These are phyloP conservation scores for Episyrphus balteatus DNA, from an alignment of 1,140 invertebrate genomes.

Conservation along the genomic window DNA sequence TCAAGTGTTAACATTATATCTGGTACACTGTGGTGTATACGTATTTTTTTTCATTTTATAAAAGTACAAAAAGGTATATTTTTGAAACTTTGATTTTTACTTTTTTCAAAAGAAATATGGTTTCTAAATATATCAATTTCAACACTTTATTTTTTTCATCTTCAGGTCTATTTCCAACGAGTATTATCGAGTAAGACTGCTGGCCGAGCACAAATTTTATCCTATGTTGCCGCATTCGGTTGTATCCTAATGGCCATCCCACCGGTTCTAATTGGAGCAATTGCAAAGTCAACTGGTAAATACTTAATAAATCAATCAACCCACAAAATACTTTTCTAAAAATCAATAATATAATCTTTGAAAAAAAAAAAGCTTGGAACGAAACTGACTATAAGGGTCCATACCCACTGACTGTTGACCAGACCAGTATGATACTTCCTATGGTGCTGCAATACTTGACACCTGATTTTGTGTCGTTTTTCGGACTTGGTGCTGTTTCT, in stretches of 20 bases:
- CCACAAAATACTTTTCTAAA: neutral
- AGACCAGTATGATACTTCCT: constrained; percentile 89
- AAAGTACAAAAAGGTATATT: too few relatives aligned
- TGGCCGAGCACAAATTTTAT: constrained; percentile 80
- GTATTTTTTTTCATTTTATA: too few relatives aligned
- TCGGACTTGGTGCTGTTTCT: constrained; percentile 94
- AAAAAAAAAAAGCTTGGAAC: constrained; percentile 72
- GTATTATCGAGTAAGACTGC: constrained; percentile 93
- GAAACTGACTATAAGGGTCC: constrained; percentile 71
- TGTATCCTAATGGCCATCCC: constrained; percentile 96
- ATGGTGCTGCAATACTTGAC: constrained; percentile 94
- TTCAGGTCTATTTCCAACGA: constrained; percentile 92
- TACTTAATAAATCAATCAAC: constrained; percentile 4
- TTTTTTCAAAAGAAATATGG: too few relatives aligned
- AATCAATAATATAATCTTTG: neutral
- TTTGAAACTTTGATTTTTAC: too few relatives aligned
- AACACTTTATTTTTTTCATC: constrained; percentile 2
- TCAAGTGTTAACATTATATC: too few relatives aligned
- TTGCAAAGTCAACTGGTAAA: constrained; percentile 87
- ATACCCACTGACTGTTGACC: constrained; percentile 56
- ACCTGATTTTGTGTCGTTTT: constrained; percentile 87
- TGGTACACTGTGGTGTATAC: too few relatives aligned
- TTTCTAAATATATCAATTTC: too few relatives aligned
- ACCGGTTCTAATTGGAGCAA: constrained; percentile 89
- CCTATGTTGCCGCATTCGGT: constrained; percentile 91